A percentile compares a stretch with the other conserved stretches of the same genome.
Evolutionary conservation across 2,888 invertebrate genomes (phyloP).

Genomic region (Ernsta delagoae): DNA sequence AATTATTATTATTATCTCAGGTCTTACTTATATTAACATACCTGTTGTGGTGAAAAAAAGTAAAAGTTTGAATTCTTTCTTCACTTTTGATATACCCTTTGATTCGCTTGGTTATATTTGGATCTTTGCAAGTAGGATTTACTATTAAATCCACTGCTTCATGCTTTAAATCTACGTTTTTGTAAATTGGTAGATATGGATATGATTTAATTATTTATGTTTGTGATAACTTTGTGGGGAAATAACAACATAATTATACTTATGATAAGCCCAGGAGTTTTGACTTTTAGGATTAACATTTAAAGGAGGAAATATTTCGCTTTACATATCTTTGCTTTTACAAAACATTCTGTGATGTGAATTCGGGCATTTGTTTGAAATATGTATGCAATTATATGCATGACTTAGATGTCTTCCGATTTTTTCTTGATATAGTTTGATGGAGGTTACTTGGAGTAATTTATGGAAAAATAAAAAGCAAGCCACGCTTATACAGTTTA

Average conservation of each 20-base stretch:
- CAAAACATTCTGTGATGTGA: neutral
- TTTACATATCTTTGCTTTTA: neutral
- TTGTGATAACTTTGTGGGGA: neutral
- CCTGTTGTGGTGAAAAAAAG: neutral
- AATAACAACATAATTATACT: neutral
- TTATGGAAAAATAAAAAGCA: neutral
- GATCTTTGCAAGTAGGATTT: neutral
- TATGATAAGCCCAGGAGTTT: too few relatives aligned
- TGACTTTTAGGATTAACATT: too few relatives aligned
- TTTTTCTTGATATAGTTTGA: neutral
- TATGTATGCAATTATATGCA: neutral
- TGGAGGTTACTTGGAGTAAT: conserved; percentile 5
- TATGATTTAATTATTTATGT: neutral
- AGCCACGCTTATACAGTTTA: conserved; percentile 11
- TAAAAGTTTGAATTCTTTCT: neutral
- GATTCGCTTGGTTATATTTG: neutral
- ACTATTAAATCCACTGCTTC: neutral
- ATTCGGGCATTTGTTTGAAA: neutral
- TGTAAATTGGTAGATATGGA: neutral
- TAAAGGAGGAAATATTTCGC: neutral
- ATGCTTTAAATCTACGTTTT: neutral
- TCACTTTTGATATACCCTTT: neutral
- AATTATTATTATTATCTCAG: neutral
- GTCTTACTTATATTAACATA: too few relatives aligned
- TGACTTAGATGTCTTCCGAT: neutral